These are phyloP conservation scores for Morpho helenor DNA, from an alignment of 2,888 invertebrate genomes.

Conservation along the genomic window DNA sequence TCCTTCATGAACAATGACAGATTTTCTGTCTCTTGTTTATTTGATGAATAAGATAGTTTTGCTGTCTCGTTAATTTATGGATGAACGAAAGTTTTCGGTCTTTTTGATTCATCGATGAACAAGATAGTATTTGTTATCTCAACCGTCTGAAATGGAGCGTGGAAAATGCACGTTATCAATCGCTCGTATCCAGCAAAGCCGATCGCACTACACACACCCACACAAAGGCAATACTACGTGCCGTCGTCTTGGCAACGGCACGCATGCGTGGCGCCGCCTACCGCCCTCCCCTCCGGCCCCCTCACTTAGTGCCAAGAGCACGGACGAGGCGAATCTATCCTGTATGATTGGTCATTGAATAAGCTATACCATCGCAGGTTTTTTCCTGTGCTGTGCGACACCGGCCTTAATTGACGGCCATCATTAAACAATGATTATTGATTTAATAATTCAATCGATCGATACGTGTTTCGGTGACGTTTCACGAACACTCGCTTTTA, in stretches of 20 bases:
- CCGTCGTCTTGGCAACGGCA: conserved; percentile 81
- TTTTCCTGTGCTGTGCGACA: conserved; percentile 26
- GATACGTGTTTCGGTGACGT: conserved; percentile 6
- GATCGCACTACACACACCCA: conserved; percentile 39
- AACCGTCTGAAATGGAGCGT: not conserved
- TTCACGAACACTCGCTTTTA: no score
- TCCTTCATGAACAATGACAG: no score
- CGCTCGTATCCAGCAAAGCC: conserved; percentile 8
- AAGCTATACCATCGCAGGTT: conserved; percentile 30
- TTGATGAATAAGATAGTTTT: no score
- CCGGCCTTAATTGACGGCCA: conserved; percentile 23
- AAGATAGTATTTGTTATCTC: not conserved
- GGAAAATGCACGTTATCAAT: not conserved
- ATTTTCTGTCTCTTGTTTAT: no score
- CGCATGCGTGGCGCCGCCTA: conserved; percentile 78
- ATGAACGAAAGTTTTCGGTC: no score
- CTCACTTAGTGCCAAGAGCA: conserved; percentile 32
- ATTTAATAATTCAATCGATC: conserved; percentile 16
- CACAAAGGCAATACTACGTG: conserved; percentile 69
- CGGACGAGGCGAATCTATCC: conserved; percentile 40
- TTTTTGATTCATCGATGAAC: not conserved
- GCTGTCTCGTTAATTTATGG: no score
- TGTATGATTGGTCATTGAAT: conserved; percentile 62
- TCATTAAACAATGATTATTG: conserved; percentile 22
- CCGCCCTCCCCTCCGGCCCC: conserved; percentile 62